Evolutionary conservation across 2,113 vertebrate species (phyloP), one percentile per base, ranked within the genome.

Genomic region (Manacus vitellinus): DNA sequence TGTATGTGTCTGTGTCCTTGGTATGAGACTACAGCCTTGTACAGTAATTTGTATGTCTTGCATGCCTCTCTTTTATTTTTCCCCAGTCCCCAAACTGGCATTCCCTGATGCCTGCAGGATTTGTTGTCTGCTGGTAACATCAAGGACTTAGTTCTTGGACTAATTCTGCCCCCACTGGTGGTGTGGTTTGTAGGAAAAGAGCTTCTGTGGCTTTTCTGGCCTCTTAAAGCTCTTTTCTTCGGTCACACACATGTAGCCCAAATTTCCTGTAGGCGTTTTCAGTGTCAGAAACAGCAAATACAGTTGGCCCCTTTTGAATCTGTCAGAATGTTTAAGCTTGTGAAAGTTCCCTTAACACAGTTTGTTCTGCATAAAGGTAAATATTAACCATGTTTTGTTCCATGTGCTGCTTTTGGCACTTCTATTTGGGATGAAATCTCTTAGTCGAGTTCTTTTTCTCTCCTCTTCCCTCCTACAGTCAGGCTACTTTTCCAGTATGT

Each of bases 401-500:
- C 58, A 4, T 35, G 77, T 68, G 61, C 76, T 92, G 62, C 59
- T 73, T 83, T 54, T 37, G 25, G 3, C 39, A 11, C 10, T 59
- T 77, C 15, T 22, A 7, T 28, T 58, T 59, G 41, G 46, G 49
- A 35, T 25, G 33, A 52, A 56, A 20, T 78, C 19, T 65, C 55
- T 74, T 35, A 80, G 47, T 4, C 35, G n/a, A 46, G 22, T 39
- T 66, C 21, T 87, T 61, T 85, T 66, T 47, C 66, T 88, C 73
- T 68, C 35, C 71, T 68, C 39, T 94, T 77, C 23, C 19, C 54
- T 94, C 46, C 21, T 97, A 5, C 80, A 99, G 99, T 99, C 99
- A 15, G 99, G 99, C 33, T 99, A 99, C 98, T 99, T 99, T 96
- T 99, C 99, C 97, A 99, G 99, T 96, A 99, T 99, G 99, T 99